phyloP scores from a whole-genome alignment of 2,113 vertebrate genomes.

The Romanogobio albipinnatus region DNA sequence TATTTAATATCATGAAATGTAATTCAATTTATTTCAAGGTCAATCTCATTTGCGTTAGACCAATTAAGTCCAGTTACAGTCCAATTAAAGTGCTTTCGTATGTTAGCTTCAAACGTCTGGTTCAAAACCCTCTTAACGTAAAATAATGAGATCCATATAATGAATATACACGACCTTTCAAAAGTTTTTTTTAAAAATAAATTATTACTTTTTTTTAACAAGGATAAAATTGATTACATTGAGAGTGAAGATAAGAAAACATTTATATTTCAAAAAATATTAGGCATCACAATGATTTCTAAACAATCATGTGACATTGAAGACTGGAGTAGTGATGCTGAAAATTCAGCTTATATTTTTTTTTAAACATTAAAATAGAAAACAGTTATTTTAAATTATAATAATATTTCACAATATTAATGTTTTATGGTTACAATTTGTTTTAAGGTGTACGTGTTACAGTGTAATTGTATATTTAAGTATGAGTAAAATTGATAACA shows the following conservation, averaged over 20 bases:
- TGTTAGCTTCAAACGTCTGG: not conserved
- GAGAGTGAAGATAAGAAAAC: not conserved
- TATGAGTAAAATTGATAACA: too few species aligned
- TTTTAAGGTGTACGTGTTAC: too few species aligned
- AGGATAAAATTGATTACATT: not conserved
- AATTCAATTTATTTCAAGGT: not conserved
- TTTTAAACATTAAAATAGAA: too few species aligned
- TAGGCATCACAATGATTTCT: not conserved
- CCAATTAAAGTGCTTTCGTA: not conserved
- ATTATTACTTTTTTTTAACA: not conserved
- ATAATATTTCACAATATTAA: not conserved
- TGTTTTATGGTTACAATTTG: not conserved
- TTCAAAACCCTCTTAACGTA: not conserved
- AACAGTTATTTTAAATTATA: not conserved
- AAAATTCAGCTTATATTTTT: too few species aligned
- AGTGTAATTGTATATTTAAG: too few species aligned
- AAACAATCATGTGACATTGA: not conserved
- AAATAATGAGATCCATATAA: not conserved
- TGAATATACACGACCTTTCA: not conserved
- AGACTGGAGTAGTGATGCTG: not conserved
- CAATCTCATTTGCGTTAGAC: not conserved
- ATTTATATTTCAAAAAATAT: not conserved
- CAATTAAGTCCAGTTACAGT: not conserved
- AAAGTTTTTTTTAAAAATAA: not conserved
- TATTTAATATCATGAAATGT: not conserved